Evolutionary conservation across 1,140 invertebrate genomes (phyloP), one percentile per base, ranked within the genome.

Genomic region (Hyles euphorbiae): DNA sequence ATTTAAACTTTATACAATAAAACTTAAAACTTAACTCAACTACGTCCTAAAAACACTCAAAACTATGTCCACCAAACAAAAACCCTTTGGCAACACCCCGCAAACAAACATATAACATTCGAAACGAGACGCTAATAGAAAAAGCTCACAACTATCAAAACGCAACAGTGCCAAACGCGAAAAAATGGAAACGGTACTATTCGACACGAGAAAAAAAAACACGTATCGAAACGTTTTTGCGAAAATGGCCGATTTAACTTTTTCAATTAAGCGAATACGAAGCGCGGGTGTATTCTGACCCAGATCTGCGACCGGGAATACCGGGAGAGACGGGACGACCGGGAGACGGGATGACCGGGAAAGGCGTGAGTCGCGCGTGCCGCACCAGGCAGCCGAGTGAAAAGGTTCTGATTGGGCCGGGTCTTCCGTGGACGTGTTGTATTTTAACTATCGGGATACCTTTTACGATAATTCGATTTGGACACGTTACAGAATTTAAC

Each of bases 211-310:
- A 40, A 43, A 53, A 53, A 53, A 40, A 40, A 54, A 58, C 44
- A 47, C 44, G 45, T 32, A 55, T 60, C 53, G 61, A 68, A 70
- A 70, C 67, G 72, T 70, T 78, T 68, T 68, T 64, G 67, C 68
- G 67, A 76, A 81, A 82, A 79, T 78, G 75, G 72, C 48, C 77
- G 73, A 79, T 86, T 82, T 81, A 86, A 86, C 83, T 83, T 85
- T 85, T 85, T 83, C 82, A 85, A 83, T 83, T 81, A 83, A 79
- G 72, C 70, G 71, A 67, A 67, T 65, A 62, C 60, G 57, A 45
- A 57, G 43, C 53, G 67, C 65, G 70, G 68, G 64, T 65, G 60
- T 74, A 74, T 76, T 74, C 67, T 76, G 76, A 78, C 76, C 76
- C 67, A 81, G 67, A 74, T 76, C 69, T 36, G 57, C 49, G 47